A percentile compares a stretch with the other conserved stretches of the same genome.
Conservation (phyloP, 2,113 vertebrate genomes). For the Amphiprion ocellaris region DNA sequence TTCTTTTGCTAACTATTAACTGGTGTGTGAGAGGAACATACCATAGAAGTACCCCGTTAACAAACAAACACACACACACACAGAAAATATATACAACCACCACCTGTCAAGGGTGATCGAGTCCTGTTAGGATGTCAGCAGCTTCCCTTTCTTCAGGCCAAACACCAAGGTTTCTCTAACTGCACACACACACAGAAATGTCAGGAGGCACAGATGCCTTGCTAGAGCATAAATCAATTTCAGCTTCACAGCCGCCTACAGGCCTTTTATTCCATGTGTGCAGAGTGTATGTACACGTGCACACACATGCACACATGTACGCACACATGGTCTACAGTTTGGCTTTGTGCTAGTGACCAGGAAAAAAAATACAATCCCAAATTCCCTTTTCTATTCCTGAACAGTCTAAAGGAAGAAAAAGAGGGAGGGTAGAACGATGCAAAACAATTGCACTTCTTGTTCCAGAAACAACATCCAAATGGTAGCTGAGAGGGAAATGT, state of each 20-base stretch:
- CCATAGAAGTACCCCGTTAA: not conserved
- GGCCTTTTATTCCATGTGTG: conserved; percentile 33
- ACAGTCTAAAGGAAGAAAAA: conserved; percentile 23
- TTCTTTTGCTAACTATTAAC: conserved; percentile 56
- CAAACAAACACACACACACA: conserved; percentile 7
- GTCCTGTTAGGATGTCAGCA: conserved; percentile 55
- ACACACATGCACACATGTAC: conserved; percentile 10
- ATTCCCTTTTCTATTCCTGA: conserved; percentile 45
- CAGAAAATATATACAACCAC: conserved; percentile 28
- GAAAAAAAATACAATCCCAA: conserved; percentile 31
- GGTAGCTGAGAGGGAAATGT: conserved; percentile 70
- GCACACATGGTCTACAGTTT: conserved; percentile 1
- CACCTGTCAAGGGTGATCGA: conserved; percentile 55
- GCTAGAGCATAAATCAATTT: conserved; percentile 60
- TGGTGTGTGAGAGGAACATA: conserved; percentile 34
- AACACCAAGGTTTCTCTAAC: conserved; percentile 53
- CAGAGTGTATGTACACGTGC: not conserved
- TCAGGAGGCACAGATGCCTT: conserved; percentile 17
- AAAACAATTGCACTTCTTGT: conserved; percentile 64
- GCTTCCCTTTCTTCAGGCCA: conserved; percentile 66
- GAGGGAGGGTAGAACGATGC: conserved; percentile 25
- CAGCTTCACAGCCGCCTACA: conserved; percentile 52
- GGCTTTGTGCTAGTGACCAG: conserved; percentile 14
- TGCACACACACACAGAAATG: no score
- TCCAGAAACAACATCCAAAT: conserved; percentile 79